phyloP scores from a whole-genome alignment of 2,113 vertebrate species.

The Antigone vipio region DNA sequence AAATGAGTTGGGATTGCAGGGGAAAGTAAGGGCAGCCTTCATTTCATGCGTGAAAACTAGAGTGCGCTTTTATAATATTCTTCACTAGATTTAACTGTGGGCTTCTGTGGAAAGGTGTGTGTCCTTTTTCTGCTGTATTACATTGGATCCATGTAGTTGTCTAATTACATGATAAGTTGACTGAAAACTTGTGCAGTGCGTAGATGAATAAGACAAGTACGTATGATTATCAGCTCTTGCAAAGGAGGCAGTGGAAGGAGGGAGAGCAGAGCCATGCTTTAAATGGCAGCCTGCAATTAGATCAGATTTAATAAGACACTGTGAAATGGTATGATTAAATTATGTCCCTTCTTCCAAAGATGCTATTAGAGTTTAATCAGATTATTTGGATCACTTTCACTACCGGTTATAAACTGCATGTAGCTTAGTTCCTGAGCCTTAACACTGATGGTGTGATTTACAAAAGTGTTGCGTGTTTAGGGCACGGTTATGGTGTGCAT shows the following conservation, averaged over 20 bases:
- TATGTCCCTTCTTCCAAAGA: neutral
- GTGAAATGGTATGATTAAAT: neutral
- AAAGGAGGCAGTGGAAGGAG: neutral
- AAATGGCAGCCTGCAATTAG: neutral
- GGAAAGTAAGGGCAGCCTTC: neutral
- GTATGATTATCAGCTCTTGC: neutral
- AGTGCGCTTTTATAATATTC: neutral
- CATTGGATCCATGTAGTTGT: neutral
- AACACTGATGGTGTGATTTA: neutral
- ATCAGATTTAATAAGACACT: conserved; percentile 2
- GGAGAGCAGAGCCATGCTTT: neutral
- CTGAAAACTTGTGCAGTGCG: neutral
- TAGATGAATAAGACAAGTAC: neutral
- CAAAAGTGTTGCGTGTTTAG: neutral
- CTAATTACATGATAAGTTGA: neutral
- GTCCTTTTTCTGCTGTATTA: neutral
- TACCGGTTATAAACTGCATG: neutral
- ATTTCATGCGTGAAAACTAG: neutral
- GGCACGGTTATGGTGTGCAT: fast-evolving
- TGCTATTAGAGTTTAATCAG: neutral
- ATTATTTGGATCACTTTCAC: neutral
- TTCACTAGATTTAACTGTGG: neutral
- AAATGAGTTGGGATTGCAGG: neutral
- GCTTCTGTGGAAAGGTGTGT: neutral
- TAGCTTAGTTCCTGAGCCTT: neutral